Evolutionary conservation across 2,113 vertebrate species (phyloP).

Genomic region (Dascyllus trimaculatus): DNA sequence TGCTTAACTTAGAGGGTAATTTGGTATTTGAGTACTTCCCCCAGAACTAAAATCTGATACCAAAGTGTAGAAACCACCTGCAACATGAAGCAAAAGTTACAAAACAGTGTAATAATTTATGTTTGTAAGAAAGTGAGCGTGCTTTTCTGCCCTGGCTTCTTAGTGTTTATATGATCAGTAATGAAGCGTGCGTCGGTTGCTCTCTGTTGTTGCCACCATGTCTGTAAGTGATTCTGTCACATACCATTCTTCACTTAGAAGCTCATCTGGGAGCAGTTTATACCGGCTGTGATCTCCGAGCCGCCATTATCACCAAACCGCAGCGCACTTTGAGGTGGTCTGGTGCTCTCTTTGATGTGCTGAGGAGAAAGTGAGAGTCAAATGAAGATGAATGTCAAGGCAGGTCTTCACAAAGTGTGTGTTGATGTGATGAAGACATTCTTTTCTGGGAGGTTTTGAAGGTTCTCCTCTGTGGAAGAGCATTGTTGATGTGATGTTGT

Average conservation of each 20-base stretch:
- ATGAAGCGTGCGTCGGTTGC: constrained; percentile 22
- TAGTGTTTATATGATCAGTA: constrained; percentile 46
- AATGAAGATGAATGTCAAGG: constrained; percentile 16
- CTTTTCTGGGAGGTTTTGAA: background rate
- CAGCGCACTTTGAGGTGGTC: constrained; percentile 44
- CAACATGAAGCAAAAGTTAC: constrained; percentile 8
- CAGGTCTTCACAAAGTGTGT: constrained; percentile 1
- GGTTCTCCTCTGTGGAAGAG: too few species aligned
- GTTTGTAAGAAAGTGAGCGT: background rate
- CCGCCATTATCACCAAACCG: constrained; percentile 63
- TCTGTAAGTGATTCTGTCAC: background rate
- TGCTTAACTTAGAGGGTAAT: background rate
- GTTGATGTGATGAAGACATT: constrained; percentile 10
- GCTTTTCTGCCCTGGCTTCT: background rate
- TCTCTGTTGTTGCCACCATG: background rate
- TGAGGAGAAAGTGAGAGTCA: constrained; percentile 52
- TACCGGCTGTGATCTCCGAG: constrained; percentile 39
- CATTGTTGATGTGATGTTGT: background rate
- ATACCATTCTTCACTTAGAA: background rate
- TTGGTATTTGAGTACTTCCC: background rate
- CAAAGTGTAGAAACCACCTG: background rate
- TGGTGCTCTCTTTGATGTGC: constrained; percentile 50
- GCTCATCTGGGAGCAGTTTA: constrained; percentile 73
- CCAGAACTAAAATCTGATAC: constrained; percentile 3
- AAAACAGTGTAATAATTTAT: background rate